These are phyloP conservation scores for Dolichoris vasculosae DNA, from an alignment of 1,140 invertebrate species.

Conservation along the genomic window DNA sequence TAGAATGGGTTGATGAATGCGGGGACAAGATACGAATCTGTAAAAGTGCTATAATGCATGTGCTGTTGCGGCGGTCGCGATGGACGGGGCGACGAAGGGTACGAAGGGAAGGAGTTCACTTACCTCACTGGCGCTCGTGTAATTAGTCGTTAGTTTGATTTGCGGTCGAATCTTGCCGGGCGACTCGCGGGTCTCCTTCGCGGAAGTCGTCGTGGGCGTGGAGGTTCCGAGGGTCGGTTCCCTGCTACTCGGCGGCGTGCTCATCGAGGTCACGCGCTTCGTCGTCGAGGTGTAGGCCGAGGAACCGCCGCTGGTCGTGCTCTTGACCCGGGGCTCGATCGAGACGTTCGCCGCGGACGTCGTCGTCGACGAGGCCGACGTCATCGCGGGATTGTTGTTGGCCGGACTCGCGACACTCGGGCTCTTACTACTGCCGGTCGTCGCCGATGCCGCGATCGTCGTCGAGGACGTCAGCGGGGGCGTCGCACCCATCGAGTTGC, in stretches of 20 bases:
- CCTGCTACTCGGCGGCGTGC: slow-evolving; percentile 57
- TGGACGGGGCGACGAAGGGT: too few species aligned
- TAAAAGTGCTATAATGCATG: neutral
- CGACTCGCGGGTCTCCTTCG: slow-evolving; percentile 75
- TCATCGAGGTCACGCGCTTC: slow-evolving; percentile 53
- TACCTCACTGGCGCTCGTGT: slow-evolving; percentile 75
- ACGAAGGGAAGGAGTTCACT: slow-evolving; percentile 57
- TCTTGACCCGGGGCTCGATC: slow-evolving; percentile 57
- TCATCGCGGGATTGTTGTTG: too few species aligned
- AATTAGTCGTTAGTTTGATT: slow-evolving; percentile 75
- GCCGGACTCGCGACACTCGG: slow-evolving; percentile 31
- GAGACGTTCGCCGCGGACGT: slow-evolving; percentile 26
- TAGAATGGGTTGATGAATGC: neutral
- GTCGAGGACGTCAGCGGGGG: slow-evolving; percentile 58
- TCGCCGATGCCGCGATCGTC: slow-evolving; percentile 35
- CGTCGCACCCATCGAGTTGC: slow-evolving; percentile 18
- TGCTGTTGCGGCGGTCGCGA: neutral
- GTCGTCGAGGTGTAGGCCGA: slow-evolving; percentile 57
- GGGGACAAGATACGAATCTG: neutral
- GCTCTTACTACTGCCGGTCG: slow-evolving; percentile 49
- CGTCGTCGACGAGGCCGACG: too few species aligned
- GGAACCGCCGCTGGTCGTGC: slow-evolving; percentile 51
- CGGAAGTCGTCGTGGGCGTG: slow-evolving; percentile 56
- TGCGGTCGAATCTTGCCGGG: slow-evolving; percentile 74
- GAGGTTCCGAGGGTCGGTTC: slow-evolving; percentile 48